A percentile compares a stretch with the other conserved stretches of the same genome.
These are phyloP conservation scores for Drosophila pectinifera DNA, from an alignment of 1,140 invertebrate genomes.

Conservation along the genomic window DNA sequence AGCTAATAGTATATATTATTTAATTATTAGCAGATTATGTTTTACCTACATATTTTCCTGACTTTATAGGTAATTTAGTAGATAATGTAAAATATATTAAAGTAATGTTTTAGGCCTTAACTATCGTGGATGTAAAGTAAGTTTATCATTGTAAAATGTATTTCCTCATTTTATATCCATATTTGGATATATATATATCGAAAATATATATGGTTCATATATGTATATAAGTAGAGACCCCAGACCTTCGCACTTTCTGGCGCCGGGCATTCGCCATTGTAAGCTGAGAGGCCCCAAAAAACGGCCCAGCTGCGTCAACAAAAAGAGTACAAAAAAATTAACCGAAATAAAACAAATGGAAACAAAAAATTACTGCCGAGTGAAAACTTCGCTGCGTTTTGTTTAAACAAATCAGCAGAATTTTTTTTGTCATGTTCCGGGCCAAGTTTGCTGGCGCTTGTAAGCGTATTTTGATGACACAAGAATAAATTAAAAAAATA, in stretches of 20 bases:
- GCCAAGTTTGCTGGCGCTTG: slow-evolving; percentile 73
- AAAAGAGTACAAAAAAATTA: slow-evolving; percentile 25
- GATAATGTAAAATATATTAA: no score
- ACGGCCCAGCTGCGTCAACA: slow-evolving; percentile 70
- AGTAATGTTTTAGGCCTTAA: no score
- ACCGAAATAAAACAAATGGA: slow-evolving; percentile 14
- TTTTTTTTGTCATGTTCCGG: slow-evolving; percentile 56
- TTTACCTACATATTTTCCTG: no score
- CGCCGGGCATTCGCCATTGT: slow-evolving; percentile 60
- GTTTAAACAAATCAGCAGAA: slow-evolving; percentile 73
- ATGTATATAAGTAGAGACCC: slow-evolving; percentile 7
- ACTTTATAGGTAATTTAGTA: no score
- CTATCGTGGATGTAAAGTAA: no score
- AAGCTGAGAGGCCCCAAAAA: slow-evolving; percentile 57
- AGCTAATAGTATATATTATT: no score
- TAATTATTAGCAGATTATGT: no score
- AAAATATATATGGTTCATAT: slow-evolving; percentile 2
- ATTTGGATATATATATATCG: no score
- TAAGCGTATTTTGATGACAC: slow-evolving; percentile 55
- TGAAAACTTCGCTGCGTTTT: slow-evolving; percentile 43
- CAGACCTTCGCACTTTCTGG: slow-evolving; percentile 57
- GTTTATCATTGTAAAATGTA: no score
- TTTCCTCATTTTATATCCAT: no score
- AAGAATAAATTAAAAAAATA: slow-evolving; percentile 7
- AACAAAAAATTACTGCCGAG: slow-evolving; percentile 7